These are phyloP conservation scores for Ectemnius continuus DNA, from an alignment of 2,888 invertebrate genomes.

Conservation along the genomic window DNA sequence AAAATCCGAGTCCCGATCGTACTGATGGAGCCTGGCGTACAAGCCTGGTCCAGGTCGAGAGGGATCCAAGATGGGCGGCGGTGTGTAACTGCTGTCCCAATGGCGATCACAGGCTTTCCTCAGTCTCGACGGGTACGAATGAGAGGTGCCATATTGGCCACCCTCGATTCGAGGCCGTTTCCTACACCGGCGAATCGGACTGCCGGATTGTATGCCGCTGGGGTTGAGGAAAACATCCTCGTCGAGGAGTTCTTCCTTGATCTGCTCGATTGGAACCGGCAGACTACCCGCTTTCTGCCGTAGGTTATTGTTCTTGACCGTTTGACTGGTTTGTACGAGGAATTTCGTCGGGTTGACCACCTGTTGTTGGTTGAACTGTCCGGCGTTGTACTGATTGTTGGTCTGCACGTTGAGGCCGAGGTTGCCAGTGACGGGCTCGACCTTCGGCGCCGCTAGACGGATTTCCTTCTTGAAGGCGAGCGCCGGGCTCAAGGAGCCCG, in stretches of 20 bases:
- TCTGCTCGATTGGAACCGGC: conserved; percentile 73
- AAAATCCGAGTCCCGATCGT: conserved; percentile 74
- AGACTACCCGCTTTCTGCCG: conserved; percentile 68
- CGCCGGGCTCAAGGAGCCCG: conserved; percentile 71
- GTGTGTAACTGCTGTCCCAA: conserved; percentile 85
- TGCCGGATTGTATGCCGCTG: conserved; percentile 82
- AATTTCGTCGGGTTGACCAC: conserved; percentile 75
- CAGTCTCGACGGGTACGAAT: conserved; percentile 75
- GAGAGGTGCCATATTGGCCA: conserved; percentile 78
- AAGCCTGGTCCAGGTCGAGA: conserved; percentile 93
- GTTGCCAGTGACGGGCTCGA: conserved; percentile 66
- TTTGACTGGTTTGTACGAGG: conserved; percentile 69
- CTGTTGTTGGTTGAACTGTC: conserved; percentile 69
- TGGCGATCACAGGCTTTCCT: conserved; percentile 75
- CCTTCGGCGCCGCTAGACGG: conserved; percentile 68
- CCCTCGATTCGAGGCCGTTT: conserved; percentile 83
- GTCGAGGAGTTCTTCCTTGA: conserved; percentile 84
- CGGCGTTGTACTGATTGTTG: conserved; percentile 62
- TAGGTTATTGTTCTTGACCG: conserved; percentile 57
- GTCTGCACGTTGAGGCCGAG: conserved; percentile 62
- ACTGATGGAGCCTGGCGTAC: conserved; percentile 79
- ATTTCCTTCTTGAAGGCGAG: conserved; percentile 74
- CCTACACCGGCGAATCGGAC: conserved; percentile 83
- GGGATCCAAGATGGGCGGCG: conserved; percentile 96
- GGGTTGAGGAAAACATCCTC: conserved; percentile 89